A percentile compares a stretch with the other conserved stretches of the same genome.
Evolutionary conservation across 2,888 invertebrate species (phyloP).

Genomic region (Steromphala cineraria): DNA sequence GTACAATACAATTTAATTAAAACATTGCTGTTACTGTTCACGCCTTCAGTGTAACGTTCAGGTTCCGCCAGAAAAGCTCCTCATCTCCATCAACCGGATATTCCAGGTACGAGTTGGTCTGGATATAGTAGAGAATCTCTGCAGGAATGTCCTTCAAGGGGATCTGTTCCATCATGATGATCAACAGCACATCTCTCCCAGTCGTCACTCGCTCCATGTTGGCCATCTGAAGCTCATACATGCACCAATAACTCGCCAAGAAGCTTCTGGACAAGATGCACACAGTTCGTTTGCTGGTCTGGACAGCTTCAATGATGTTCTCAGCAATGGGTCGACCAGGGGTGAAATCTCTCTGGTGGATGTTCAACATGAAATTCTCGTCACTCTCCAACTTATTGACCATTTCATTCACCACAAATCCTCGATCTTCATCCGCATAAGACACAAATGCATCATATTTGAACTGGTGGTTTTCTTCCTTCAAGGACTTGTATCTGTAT

Average conservation of each 20-base stretch:
- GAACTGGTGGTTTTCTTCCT: slow-evolving; percentile 18
- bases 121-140: slow-evolving; percentile 14
- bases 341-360: slow-evolving; percentile 40
- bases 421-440: background rate
- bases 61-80: slow-evolving; percentile 17
- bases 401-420: background rate
- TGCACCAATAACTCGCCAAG: slow-evolving; percentile 33
- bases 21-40: background rate
- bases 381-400: background rate
- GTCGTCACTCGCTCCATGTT: slow-evolving; percentile 23
- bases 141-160: background rate
- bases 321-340: slow-evolving; percentile 32
- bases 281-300: slow-evolving; percentile 37
- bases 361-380: background rate
- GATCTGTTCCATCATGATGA: slow-evolving; percentile 24
- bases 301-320: slow-evolving; percentile 34
- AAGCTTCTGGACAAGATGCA: slow-evolving; percentile 34
- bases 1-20: too few relatives aligned
- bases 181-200: slow-evolving; percentile 25
- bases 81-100: background rate
- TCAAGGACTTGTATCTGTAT: background rate
- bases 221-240: slow-evolving; percentile 43
- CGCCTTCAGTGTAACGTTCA: background rate
- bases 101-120: slow-evolving; percentile 20
- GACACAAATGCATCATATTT: slow-evolving; percentile 16